A percentile compares a stretch with the other conserved stretches of the same genome.
Conservation (phyloP, 2,888 invertebrate genomes). For the Mechanitis messenoides region DNA sequence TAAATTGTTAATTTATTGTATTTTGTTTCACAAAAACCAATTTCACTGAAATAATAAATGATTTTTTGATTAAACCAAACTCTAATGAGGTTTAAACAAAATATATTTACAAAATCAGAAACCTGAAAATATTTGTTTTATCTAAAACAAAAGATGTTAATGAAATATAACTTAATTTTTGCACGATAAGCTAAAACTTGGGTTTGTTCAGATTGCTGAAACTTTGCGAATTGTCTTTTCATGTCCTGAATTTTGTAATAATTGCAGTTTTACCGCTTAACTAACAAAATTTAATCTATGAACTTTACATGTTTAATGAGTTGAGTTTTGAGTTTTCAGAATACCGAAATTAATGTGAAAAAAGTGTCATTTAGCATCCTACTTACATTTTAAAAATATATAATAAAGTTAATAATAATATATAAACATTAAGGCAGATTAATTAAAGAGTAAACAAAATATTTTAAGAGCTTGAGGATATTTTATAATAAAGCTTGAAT, state of each 20-base stretch:
- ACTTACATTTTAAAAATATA: background rate
- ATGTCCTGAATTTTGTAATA: constrained; percentile 1
- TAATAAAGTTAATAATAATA: background rate
- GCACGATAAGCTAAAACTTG: background rate
- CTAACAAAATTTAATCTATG: background rate
- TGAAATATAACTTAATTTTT: background rate
- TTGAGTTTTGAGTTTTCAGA: too few species aligned
- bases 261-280: constrained; percentile 2
- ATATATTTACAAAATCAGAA: too few species aligned
- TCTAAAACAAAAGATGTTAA: constrained; percentile 6
- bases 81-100: too few species aligned
- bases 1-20: background rate
- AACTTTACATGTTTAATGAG: too few species aligned
- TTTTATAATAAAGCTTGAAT: too few species aligned
- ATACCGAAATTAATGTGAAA: too few species aligned
- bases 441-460: too few species aligned
- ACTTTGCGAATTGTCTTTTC: constrained; percentile 2
- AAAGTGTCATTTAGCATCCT: background rate
- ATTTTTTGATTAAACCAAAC: too few species aligned
- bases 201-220: background rate
- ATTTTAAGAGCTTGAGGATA: too few species aligned
- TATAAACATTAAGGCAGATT: background rate
- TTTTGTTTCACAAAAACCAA: constrained; percentile 3
- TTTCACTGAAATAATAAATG: background rate
- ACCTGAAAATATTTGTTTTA: constrained; percentile 3